A percentile compares a stretch with the other conserved stretches of the same genome.
phyloP scores from a whole-genome alignment of 2,113 vertebrate genomes.

The Excalfactoria chinensis region DNA sequence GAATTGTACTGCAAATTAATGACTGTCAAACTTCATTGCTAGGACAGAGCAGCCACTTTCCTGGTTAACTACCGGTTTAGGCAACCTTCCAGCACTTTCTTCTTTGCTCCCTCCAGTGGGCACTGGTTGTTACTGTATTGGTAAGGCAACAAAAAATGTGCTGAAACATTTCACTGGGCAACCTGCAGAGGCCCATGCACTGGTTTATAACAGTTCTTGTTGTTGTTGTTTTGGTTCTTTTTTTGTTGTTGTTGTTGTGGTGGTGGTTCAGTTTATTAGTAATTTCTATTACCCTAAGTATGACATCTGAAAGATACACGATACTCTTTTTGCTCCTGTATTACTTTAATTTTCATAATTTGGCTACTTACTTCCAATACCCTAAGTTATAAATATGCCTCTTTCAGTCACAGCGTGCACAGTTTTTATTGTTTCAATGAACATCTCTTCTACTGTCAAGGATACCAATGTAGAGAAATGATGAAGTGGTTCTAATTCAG shows the following conservation, averaged over 20 bases:
- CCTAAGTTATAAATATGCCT: neutral
- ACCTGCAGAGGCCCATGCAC: fast-evolving
- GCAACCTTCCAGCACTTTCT: neutral
- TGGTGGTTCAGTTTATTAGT: neutral
- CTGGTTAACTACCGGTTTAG: fast-evolving
- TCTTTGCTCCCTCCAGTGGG: neutral
- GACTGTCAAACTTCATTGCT: fast-evolving
- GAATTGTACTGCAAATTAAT: neutral
- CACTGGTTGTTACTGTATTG: neutral
- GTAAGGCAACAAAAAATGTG: neutral
- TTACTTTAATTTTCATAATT: neutral
- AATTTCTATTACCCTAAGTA: neutral
- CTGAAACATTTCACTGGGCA: neutral
- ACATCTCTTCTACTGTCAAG: neutral
- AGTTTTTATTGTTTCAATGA: neutral
- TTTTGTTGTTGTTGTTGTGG: no score
- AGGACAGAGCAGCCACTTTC: neutral
- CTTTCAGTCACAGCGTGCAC: neutral
- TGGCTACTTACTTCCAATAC: neutral
- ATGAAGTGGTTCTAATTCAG: neutral
- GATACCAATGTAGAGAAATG: neutral
- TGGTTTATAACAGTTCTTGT: neutral
- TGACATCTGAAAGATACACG: neutral
- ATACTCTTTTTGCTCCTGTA: neutral
- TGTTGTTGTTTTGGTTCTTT: no score